These are phyloP conservation scores for Cistogaster globosa DNA, from an alignment of 2,888 invertebrate species.

Conservation along the genomic window DNA sequence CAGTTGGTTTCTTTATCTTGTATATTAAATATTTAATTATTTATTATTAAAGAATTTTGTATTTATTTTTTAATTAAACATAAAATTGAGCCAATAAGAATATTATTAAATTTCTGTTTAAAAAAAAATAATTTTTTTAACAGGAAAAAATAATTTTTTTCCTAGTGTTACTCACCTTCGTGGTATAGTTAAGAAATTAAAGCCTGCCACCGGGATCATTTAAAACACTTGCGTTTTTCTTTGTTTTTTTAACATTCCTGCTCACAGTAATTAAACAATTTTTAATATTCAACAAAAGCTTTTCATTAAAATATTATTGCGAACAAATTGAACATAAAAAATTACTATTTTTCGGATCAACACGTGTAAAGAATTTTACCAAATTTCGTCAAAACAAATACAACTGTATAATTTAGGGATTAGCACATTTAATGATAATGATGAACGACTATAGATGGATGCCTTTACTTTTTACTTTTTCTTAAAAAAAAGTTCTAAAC, in stretches of 20 bases:
- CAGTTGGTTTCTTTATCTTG: no score
- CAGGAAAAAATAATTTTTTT: no score
- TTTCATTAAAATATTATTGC: slow-evolving; percentile 34
- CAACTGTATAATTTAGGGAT: slow-evolving; percentile 46
- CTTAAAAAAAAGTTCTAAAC: slow-evolving; percentile 29
- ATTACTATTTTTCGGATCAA: slow-evolving; percentile 65
- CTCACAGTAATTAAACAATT: slow-evolving; percentile 33
- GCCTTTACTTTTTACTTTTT: slow-evolving; percentile 9
- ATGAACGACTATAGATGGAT: slow-evolving; percentile 5
- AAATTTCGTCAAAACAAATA: slow-evolving; percentile 16
- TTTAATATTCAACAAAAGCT: slow-evolving; percentile 48
- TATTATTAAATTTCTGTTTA: no score
- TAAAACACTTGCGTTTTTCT: no score
- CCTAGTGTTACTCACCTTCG: no score
- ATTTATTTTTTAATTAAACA: no score
- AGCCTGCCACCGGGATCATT: no score
- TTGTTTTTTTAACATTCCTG: not conserved
- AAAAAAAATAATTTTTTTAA: no score
- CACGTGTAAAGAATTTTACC: slow-evolving; percentile 68
- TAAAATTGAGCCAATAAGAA: no score
- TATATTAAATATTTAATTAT: no score
- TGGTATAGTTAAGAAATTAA: no score
- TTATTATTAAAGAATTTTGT: no score
- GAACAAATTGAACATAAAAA: slow-evolving; percentile 57
- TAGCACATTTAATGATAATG: slow-evolving; percentile 62